phyloP scores from a whole-genome alignment of 1,140 invertebrate species.

The Phocides pigmalion region DNA sequence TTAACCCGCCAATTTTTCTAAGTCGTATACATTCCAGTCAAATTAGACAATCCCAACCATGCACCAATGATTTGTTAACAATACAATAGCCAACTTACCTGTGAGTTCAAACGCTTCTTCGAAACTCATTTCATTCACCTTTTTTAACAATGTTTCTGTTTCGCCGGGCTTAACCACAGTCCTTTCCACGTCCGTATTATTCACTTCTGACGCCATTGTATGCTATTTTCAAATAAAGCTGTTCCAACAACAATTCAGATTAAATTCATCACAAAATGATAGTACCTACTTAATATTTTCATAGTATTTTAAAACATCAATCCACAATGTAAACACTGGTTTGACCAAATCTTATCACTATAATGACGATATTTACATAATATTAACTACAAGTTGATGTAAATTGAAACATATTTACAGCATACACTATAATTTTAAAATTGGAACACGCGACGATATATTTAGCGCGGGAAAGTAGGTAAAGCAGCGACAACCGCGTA shows the following conservation, averaged over 20 bases:
- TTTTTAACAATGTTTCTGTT: constrained; percentile 44
- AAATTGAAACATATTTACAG: too few species aligned
- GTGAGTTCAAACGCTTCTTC: constrained; percentile 72
- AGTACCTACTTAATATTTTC: too few species aligned
- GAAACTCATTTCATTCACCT: constrained; percentile 56
- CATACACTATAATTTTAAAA: not conserved
- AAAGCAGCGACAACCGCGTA: not conserved
- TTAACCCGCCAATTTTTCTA: too few species aligned
- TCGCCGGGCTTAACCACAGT: constrained; percentile 18
- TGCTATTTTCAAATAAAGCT: not conserved
- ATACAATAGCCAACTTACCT: constrained; percentile 45
- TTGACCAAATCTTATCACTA: not conserved
- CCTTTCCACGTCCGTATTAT: constrained; percentile 11
- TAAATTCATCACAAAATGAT: too few species aligned
- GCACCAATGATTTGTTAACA: not conserved
- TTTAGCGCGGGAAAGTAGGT: constrained; percentile 10
- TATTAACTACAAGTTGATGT: not conserved
- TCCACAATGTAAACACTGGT: not conserved
- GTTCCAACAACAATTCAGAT: not conserved
- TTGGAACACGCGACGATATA: not conserved
- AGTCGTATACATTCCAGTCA: too few species aligned
- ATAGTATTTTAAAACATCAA: not conserved
- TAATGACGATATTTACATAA: not conserved
- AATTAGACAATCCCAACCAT: too few species aligned
- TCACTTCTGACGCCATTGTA: not conserved